Conservation (phyloP, 2,888 invertebrate genomes). For the Sphaerophoria rueppellii region DNA sequence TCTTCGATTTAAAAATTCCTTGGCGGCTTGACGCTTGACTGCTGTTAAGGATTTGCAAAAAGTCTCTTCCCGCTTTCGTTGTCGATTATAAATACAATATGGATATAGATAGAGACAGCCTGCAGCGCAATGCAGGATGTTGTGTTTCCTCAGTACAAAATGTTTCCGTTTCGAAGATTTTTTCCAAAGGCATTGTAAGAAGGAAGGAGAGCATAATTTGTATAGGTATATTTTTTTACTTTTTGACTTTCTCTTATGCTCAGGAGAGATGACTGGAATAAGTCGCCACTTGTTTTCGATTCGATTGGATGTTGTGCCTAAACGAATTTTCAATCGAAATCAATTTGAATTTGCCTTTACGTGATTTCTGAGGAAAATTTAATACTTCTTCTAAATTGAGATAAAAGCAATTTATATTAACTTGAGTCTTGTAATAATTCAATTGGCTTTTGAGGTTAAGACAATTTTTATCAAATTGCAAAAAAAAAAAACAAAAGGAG, state of each 20-base stretch:
- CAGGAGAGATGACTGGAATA: no score
- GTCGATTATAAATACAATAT: not conserved
- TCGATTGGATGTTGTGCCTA: constrained; percentile 14
- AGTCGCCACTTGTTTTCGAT: not conserved
- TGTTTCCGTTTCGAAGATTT: constrained; percentile 57
- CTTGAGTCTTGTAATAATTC: not conserved
- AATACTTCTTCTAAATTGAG: not conserved
- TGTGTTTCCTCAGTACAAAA: constrained; percentile 60
- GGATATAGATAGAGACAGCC: not conserved
- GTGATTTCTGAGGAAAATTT: constrained; percentile 1
- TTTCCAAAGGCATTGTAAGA: constrained; percentile 32
- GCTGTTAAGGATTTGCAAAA: constrained; percentile 50
- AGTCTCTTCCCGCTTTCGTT: not conserved
- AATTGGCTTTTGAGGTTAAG: not conserved
- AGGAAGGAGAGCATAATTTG: no score
- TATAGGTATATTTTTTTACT: not conserved
- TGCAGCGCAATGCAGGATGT: constrained; percentile 52
- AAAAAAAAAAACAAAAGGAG: not conserved
- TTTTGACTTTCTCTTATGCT: not conserved
- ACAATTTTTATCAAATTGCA: not conserved
- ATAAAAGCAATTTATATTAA: not conserved
- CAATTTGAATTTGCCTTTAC: constrained; percentile 10
- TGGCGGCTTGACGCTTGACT: not conserved
- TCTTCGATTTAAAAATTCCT: no score
- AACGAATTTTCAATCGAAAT: constrained; percentile 29